These are phyloP conservation scores for Phylloscopus trochiloides DNA, from an alignment of 2,113 vertebrate species.

Conservation along the genomic window DNA sequence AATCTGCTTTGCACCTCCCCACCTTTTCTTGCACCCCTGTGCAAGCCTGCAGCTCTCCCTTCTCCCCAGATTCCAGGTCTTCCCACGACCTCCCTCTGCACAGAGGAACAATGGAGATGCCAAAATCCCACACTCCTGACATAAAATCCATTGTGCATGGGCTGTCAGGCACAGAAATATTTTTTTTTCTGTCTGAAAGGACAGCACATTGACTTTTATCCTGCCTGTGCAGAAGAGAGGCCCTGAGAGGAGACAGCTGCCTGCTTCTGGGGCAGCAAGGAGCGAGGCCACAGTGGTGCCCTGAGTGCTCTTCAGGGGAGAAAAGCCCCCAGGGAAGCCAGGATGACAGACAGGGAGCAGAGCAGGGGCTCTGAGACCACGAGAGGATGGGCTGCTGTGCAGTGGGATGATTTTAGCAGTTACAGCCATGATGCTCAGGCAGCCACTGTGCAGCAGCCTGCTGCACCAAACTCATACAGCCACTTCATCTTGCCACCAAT, in stretches of 20 bases:
- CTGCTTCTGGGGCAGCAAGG: not conserved
- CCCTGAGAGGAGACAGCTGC: not conserved
- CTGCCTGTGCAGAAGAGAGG: not conserved
- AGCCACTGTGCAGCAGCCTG: not conserved
- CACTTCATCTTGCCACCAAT: not conserved
- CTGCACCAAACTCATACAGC: not conserved
- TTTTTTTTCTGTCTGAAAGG: not conserved
- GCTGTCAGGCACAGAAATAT: not conserved
- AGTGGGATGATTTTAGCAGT: not conserved
- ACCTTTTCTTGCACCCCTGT: not conserved
- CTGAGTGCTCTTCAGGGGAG: fast-evolving
- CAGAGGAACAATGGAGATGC: fast-evolving
- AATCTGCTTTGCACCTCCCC: not conserved
- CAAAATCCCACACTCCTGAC: not conserved
- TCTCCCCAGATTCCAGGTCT: not conserved
- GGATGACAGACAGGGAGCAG: not conserved
- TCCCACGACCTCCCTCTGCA: fast-evolving
- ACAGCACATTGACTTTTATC: not conserved
- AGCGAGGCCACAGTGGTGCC: not conserved
- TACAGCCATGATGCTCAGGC: not conserved
- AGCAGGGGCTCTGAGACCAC: not conserved
- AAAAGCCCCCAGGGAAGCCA: not conserved
- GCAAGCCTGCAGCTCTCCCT: not conserved
- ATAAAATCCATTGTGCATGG: not conserved
- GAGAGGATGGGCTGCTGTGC: not conserved